Percentiles rank a stretch among this genome's conserved stretches.
Conservation (phyloP, 2,797 vertebrate species). For the Leontopithecus rosalia region DNA sequence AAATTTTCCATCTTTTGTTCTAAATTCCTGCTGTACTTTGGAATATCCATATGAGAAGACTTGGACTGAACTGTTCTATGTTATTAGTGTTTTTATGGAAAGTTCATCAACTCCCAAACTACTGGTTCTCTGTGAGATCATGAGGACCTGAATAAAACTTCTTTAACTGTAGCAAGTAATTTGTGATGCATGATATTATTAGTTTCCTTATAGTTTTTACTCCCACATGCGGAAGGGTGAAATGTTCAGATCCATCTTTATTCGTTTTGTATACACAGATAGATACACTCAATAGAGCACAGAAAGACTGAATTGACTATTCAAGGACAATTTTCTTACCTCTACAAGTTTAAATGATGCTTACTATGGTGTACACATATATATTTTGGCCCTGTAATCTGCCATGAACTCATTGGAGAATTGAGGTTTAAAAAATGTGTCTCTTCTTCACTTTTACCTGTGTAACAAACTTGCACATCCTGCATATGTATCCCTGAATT, state of each 20-base stretch:
- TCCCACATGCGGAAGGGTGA: background rate
- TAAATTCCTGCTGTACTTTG: background rate
- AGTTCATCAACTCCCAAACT: background rate
- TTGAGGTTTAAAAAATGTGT: background rate
- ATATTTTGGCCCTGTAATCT: background rate
- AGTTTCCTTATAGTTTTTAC: background rate
- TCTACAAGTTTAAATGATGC: background rate
- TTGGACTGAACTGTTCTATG: background rate
- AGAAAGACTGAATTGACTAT: background rate
- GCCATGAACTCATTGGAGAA: background rate
- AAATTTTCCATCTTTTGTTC: background rate
- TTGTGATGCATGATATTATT: background rate
- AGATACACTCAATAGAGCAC: background rate
- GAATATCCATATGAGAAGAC: background rate
- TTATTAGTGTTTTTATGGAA: background rate
- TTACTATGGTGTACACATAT: background rate
- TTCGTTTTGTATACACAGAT: background rate
- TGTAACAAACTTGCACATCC: background rate
- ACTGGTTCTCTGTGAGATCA: background rate
- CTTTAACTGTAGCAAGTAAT: background rate
- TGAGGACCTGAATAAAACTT: fast-evolving
- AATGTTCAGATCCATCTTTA: background rate
- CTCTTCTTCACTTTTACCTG: background rate
- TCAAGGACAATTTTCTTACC: background rate
- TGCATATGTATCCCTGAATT: background rate